Evolutionary conservation across 2,888 invertebrate species (phyloP).

Genomic region (Dicyrtomina minuta): DNA sequence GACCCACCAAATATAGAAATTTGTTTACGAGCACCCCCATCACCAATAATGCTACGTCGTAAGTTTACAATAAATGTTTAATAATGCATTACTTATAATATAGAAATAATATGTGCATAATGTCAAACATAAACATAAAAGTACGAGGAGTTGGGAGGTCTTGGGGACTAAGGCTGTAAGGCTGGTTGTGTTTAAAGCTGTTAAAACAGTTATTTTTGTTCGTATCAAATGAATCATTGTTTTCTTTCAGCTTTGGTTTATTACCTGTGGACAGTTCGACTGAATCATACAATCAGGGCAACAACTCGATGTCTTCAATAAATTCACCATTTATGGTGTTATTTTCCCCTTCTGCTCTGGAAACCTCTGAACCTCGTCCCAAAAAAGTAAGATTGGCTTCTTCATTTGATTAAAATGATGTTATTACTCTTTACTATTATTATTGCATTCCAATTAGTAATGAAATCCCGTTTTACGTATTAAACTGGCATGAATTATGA

Average conservation of each 20-base stretch:
- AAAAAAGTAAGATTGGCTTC: conserved; percentile 41
- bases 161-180: no score
- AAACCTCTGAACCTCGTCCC: conserved; percentile 40
- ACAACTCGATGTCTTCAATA: conserved; percentile 26
- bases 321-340: conserved; percentile 43
- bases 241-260: conserved; percentile 36
- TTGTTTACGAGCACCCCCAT: conserved; percentile 45
- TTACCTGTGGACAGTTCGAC: conserved; percentile 40
- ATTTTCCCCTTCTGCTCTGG: conserved; percentile 31
- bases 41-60: conserved; percentile 36
- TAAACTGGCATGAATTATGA: no score
- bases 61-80: conserved; percentile 23
- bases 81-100: no score
- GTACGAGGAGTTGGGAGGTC: no score
- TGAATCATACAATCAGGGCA: conserved; percentile 31
- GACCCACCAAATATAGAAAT: conserved; percentile 42
- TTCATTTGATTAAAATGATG: background rate
- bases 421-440: background rate
- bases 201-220: no score
- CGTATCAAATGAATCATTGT: no score
- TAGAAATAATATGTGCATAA: no score
- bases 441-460: background rate
- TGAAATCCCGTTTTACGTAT: no score
- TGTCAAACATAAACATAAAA: no score
- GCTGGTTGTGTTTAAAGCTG: no score